Conservation (phyloP, 2,797 vertebrate genomes). For the Heterohyrax brucei region DNA sequence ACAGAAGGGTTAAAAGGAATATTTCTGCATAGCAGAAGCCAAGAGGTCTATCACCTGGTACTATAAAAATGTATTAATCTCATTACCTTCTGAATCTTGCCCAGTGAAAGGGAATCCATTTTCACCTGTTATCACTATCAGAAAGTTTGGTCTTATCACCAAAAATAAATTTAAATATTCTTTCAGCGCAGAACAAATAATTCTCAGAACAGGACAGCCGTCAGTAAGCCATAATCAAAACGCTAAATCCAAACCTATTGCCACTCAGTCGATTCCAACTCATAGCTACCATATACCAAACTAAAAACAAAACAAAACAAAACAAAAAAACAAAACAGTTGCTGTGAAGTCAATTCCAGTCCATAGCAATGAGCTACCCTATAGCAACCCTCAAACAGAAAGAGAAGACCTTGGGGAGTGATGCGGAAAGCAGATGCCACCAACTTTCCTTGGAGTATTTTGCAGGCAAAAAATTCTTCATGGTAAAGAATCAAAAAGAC, state of each 20-base stretch:
- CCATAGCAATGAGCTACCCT: too few species aligned
- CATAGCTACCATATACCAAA: too few species aligned
- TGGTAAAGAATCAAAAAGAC: neutral
- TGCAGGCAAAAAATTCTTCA: neutral
- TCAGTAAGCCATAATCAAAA: neutral
- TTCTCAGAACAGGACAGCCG: neutral
- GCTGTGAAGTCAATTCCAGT: too few species aligned
- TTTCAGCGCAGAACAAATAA: constrained; percentile 9
- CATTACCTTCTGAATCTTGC: neutral
- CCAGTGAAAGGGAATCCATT: neutral
- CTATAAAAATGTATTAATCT: neutral
- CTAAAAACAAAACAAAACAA: too few species aligned
- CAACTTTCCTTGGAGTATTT: neutral
- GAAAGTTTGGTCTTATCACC: constrained; percentile 1
- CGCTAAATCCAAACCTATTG: too few species aligned
- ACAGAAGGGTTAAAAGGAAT: neutral
- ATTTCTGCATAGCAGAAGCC: neutral
- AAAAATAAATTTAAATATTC: neutral
- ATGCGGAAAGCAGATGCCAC: neutral
- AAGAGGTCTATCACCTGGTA: neutral
- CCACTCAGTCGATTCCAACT: too few species aligned
- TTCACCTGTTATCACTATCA: neutral
- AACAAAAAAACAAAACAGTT: too few species aligned
- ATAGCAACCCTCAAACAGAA: neutral
- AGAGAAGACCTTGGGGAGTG: neutral